Evolutionary conservation across 2,113 vertebrate species (phyloP).

Genomic region (Panurus biarmicus): DNA sequence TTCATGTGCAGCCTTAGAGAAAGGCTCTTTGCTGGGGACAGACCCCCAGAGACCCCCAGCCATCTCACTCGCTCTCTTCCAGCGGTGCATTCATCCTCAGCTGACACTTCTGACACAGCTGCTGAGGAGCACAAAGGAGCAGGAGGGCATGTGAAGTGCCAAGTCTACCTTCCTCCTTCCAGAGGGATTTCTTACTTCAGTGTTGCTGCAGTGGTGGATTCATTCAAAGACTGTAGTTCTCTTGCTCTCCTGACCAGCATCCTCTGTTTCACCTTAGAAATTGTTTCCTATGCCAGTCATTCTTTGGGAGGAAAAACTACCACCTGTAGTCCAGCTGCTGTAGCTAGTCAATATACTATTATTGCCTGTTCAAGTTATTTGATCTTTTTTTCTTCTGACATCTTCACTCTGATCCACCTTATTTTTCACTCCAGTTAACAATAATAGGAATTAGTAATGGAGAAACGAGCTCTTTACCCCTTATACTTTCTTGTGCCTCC

Average conservation of each 20-base stretch:
- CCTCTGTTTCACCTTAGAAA: neutral
- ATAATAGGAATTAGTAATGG: slow-evolving; percentile 18
- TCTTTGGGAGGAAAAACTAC: neutral
- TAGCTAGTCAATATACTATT: neutral
- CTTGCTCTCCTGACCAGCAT: neutral
- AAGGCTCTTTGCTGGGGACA: neutral
- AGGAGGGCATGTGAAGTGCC: neutral
- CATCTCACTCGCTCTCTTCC: neutral
- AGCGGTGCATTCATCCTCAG: fast-evolving
- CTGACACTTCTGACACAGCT: neutral
- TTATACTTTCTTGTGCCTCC: neutral
- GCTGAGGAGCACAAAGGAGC: neutral
- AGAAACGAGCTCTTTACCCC: neutral
- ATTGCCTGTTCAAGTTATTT: neutral
- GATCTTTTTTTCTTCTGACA: neutral
- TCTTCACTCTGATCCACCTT: neutral
- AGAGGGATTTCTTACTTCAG: neutral
- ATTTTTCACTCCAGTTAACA: slow-evolving; percentile 4
- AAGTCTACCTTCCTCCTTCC: neutral
- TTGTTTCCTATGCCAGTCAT: neutral
- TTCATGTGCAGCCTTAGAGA: neutral
- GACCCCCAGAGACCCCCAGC: neutral
- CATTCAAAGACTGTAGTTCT: neutral
- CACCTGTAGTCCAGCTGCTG: neutral
- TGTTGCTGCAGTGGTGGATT: neutral